phyloP scores from a whole-genome alignment of 2,888 invertebrate species.

The Xanthorhoe spadicearia region DNA sequence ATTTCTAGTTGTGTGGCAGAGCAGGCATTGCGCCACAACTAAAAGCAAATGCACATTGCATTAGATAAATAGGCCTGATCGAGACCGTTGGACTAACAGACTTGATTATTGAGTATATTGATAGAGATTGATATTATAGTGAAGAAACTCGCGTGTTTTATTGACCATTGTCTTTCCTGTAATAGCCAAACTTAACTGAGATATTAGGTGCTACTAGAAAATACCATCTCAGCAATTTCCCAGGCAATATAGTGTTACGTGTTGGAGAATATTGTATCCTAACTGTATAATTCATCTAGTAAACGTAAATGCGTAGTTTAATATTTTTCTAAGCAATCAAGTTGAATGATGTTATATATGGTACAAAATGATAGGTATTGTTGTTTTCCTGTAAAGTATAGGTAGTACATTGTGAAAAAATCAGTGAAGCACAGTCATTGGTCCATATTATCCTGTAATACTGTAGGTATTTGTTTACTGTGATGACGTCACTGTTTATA shows the following conservation, averaged over 20 bases:
- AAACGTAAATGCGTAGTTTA: too few species aligned
- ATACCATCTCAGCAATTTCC: too few species aligned
- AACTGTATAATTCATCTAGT: too few species aligned
- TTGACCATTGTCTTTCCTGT: neutral
- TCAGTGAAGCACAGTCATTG: neutral
- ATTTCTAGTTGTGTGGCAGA: slow-evolving; percentile 71
- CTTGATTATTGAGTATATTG: neutral
- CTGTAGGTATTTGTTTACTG: neutral
- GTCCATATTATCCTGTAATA: neutral
- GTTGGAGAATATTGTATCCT: too few species aligned
- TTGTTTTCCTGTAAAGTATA: neutral
- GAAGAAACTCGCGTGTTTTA: neutral
- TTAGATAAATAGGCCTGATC: slow-evolving; percentile 65
- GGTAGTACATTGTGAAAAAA: neutral
- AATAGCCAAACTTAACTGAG: too few species aligned
- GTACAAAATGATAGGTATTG: neutral
- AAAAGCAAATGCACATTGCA: slow-evolving; percentile 79
- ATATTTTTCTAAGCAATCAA: too few species aligned
- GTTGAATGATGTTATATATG: too few species aligned
- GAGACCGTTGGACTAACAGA: slow-evolving; percentile 25
- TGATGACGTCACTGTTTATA: neutral
- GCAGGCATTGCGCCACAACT: slow-evolving; percentile 75
- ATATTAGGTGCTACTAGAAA: too few species aligned
- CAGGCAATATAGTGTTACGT: too few species aligned
- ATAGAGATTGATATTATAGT: too few species aligned